Evolutionary conservation across 2,888 invertebrate species (phyloP).

Genomic region (Machimus rusticus): DNA sequence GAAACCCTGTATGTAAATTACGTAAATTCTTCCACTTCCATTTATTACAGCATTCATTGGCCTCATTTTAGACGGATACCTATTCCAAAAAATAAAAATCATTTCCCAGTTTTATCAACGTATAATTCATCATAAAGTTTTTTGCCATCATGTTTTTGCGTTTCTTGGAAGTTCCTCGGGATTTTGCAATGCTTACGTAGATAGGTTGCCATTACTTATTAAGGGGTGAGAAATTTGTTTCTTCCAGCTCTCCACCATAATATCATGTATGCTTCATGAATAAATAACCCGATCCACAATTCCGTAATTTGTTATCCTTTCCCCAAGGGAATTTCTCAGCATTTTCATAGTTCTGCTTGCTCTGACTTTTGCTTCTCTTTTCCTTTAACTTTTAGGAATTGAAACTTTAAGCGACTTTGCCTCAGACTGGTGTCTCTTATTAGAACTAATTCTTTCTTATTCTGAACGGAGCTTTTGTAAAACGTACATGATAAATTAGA

Average conservation of each 20-base stretch:
- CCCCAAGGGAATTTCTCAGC: neutral
- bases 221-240: conserved; percentile 30
- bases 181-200: conserved; percentile 1
- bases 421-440: neutral
- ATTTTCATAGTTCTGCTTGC: neutral
- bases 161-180: neutral
- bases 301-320: conserved; percentile 37
- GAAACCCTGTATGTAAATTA: too few relatives aligned
- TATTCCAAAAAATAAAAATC: neutral
- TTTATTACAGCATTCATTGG: neutral
- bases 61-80: neutral
- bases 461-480: neutral
- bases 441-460: neutral
- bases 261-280: conserved; percentile 10
- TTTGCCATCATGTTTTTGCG: neutral
- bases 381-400: neutral
- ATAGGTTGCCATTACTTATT: conserved; percentile 24
- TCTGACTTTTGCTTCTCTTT: neutral
- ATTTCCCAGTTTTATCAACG: conserved; percentile 1
- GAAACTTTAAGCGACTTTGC: neutral
- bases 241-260: neutral
- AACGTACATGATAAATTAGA: neutral
- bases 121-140: conserved; percentile 1
- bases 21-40: neutral
- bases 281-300: conserved; percentile 32